These are phyloP conservation scores for Lamellibrachia satsuma DNA, from an alignment of 2,888 invertebrate species.

Conservation along the genomic window DNA sequence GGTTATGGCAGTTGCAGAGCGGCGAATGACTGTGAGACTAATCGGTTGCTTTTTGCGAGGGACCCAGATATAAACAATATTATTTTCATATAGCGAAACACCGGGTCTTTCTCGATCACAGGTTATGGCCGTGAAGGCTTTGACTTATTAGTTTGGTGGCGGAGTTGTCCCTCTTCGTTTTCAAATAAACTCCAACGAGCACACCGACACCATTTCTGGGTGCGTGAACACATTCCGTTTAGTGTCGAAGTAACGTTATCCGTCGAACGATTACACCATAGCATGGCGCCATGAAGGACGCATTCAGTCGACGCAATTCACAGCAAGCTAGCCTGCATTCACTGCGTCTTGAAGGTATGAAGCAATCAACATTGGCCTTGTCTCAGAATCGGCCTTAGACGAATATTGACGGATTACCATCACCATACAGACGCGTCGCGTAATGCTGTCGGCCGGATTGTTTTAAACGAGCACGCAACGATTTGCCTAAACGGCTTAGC, in stretches of 20 bases:
- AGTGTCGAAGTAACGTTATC: neutral
- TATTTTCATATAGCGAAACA: no score
- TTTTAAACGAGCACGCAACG: slow-evolving; percentile 9
- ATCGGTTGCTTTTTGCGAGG: no score
- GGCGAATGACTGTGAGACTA: no score
- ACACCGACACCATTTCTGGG: neutral
- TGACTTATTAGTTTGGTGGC: neutral
- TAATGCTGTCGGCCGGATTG: neutral
- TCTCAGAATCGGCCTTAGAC: neutral
- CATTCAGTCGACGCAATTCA: neutral
- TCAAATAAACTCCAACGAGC: neutral
- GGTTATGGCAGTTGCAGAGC: no score
- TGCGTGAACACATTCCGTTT: neutral
- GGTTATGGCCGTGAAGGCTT: no score
- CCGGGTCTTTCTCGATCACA: neutral
- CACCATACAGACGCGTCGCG: neutral
- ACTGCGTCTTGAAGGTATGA: neutral
- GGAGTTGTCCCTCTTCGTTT: neutral
- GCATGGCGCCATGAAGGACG: neutral
- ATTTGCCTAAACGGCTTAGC: neutral
- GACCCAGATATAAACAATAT: no score
- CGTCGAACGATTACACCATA: neutral
- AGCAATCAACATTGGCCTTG: neutral
- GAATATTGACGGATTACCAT: slow-evolving; percentile 1
- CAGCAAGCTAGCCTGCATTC: neutral